These are phyloP conservation scores for Orthonyx spaldingii DNA, from an alignment of 2,113 vertebrate species.

Conservation along the genomic window DNA sequence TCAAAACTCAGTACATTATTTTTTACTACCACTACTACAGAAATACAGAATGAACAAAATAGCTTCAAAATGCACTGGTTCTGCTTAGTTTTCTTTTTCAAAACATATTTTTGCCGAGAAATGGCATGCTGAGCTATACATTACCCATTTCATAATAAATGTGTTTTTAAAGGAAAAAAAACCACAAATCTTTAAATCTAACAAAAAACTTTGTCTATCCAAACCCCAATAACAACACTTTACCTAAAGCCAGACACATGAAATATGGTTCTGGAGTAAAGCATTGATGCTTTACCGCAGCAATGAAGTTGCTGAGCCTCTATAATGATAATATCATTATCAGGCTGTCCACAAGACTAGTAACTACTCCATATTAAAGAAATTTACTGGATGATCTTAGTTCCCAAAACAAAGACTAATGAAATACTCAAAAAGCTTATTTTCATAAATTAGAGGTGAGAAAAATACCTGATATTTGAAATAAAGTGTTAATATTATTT, in stretches of 20 bases:
- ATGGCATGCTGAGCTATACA: accelerated
- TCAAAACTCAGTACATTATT: not conserved
- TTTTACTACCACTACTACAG: not conserved
- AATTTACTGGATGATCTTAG: not conserved
- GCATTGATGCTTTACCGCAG: not conserved
- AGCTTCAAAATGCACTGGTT: not conserved
- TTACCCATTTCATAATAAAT: not conserved
- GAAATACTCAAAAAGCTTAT: not conserved
- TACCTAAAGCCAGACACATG: not conserved
- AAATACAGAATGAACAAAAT: not conserved
- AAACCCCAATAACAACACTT: not conserved
- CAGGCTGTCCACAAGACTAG: not conserved
- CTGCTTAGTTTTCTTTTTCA: not conserved
- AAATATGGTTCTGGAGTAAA: not conserved
- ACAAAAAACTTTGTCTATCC: not conserved
- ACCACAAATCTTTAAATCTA: not conserved
- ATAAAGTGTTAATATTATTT: not conserved
- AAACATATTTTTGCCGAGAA: not conserved
- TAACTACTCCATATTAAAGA: not conserved
- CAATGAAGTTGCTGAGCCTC: not conserved
- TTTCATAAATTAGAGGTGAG: not conserved
- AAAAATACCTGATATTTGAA: not conserved
- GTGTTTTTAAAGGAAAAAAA: not conserved
- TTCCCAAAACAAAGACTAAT: not conserved
- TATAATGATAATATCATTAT: not conserved